Percentiles rank a stretch among this genome's conserved stretches.
phyloP scores from a whole-genome alignment of 1,140 invertebrate genomes.

The Aricia agestis region DNA sequence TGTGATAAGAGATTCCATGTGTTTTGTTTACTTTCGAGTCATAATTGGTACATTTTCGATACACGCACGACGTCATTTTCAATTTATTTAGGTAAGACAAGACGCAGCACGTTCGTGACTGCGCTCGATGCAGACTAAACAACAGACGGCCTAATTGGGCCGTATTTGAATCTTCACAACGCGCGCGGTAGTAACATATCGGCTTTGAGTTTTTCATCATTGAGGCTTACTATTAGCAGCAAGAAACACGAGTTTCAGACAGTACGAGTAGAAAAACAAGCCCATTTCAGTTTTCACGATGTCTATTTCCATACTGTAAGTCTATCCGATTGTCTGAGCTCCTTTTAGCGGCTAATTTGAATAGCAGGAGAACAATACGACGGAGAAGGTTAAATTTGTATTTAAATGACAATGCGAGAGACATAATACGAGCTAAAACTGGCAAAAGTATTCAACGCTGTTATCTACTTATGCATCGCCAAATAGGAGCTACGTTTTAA shows the following conservation, averaged over 20 bases:
- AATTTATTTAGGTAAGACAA: too few species aligned
- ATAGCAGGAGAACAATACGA: constrained; percentile 1
- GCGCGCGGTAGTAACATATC: too few species aligned
- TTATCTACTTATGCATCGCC: not conserved
- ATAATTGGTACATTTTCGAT: too few species aligned
- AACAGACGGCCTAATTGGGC: too few species aligned
- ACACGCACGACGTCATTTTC: too few species aligned
- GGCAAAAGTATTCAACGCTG: constrained; percentile 3
- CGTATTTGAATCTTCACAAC: too few species aligned
- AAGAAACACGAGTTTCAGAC: not conserved
- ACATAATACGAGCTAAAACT: constrained; percentile 10
- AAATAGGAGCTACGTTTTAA: not conserved
- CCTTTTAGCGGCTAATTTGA: not conserved
- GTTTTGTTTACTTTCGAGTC: too few species aligned
- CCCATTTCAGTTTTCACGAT: not conserved
- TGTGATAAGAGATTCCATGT: too few species aligned
- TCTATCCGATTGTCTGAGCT: not conserved
- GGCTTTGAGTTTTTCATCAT: too few species aligned
- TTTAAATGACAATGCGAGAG: constrained; percentile 9
- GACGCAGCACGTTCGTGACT: too few species aligned
- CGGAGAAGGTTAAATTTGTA: not conserved
- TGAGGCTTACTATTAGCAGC: too few species aligned
- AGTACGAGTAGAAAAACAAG: not conserved
- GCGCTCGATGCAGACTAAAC: too few species aligned
- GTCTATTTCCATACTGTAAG: not conserved